These are phyloP conservation scores for Cryptus viduatorius DNA, from an alignment of 2,888 invertebrate species.

Conservation along the genomic window DNA sequence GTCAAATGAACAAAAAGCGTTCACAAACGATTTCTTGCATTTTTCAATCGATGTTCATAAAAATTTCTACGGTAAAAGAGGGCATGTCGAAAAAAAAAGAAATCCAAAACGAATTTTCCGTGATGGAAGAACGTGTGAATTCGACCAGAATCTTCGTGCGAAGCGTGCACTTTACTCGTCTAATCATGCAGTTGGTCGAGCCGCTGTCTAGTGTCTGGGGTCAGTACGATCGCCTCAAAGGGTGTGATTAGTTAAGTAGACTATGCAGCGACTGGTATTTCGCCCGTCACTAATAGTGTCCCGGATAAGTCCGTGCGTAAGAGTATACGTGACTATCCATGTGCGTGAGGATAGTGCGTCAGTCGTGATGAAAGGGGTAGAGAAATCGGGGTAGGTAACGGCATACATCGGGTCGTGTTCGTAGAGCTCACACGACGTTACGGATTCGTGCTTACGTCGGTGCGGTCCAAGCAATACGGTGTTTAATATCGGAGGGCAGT, in stretches of 20 bases:
- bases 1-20: too few species aligned
- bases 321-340: background rate
- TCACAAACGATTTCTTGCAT: too few species aligned
- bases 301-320: background rate
- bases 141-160: background rate
- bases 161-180: constrained; percentile 10
- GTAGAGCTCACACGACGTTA: constrained; percentile 20
- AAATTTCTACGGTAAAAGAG: too few species aligned
- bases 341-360: constrained; percentile 25
- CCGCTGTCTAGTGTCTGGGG: constrained; percentile 8
- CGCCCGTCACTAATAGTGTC: constrained; percentile 1
- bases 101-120: background rate
- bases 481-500: constrained; percentile 80
- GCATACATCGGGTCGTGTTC: background rate
- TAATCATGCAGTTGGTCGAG: constrained; percentile 1
- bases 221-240: constrained; percentile 4
- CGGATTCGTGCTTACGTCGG: constrained; percentile 33
- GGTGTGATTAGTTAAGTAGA: background rate
- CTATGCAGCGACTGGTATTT: constrained; percentile 7
- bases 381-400: constrained; percentile 14
- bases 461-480: constrained; percentile 74
- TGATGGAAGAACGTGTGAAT: background rate
- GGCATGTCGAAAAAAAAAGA: background rate
- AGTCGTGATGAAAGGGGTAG: background rate
- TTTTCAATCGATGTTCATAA: too few species aligned